Evolutionary conservation across 2,113 vertebrate species (phyloP).

Genomic region (Axis porcinus): DNA sequence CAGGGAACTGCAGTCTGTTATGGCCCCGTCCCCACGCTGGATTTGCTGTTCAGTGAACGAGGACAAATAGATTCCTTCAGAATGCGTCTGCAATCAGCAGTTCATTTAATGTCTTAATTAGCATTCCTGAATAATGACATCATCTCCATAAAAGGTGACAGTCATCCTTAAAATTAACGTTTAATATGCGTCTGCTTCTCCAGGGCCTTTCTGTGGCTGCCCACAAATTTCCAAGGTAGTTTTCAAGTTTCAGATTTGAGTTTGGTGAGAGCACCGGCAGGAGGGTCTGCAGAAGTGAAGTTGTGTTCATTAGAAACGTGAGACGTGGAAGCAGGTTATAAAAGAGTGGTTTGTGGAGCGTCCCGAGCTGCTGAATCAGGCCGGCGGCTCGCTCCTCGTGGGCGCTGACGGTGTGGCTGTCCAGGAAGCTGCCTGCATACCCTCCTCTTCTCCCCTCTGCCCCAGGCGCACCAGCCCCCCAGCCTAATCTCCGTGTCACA

Average conservation of each 20-base stretch:
- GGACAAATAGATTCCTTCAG: constrained; percentile 47
- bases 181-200: constrained; percentile 57
- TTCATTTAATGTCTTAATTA: constrained; percentile 51
- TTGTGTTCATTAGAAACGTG: not conserved
- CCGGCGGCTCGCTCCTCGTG: not conserved
- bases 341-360: not conserved
- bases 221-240: constrained; percentile 58
- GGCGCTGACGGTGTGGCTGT: not conserved
- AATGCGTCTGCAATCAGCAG: constrained; percentile 63
- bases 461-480: not conserved
- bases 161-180: constrained; percentile 61
- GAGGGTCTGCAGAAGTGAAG: not conserved
- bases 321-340: constrained; percentile 5
- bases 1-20: constrained; percentile 66
- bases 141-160: constrained; percentile 63
- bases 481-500: constrained; percentile 56
- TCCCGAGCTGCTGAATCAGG: not conserved
- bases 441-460: not conserved
- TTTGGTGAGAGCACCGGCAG: not conserved
- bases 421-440: constrained; percentile 6
- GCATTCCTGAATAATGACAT: constrained; percentile 70
- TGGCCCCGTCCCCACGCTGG: constrained; percentile 60
- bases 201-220: constrained; percentile 18
- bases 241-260: constrained; percentile 50
- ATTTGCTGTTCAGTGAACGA: constrained; percentile 60